phyloP scores from a whole-genome alignment of 1,140 invertebrate genomes.

The Brachionus paranguensis region DNA sequence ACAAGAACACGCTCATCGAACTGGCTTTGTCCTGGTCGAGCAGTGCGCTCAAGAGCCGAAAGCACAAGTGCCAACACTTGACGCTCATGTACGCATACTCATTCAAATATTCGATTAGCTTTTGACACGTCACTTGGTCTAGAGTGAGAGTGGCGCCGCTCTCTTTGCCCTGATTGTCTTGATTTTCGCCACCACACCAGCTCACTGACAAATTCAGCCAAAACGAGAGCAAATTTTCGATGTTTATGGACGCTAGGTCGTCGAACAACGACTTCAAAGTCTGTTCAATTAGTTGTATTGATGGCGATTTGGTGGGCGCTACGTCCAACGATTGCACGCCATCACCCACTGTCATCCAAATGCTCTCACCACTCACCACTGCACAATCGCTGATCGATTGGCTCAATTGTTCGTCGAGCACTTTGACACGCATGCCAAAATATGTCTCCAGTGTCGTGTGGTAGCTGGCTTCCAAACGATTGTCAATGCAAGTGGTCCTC shows the following conservation, averaged over 20 bases:
- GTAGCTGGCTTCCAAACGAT: background rate
- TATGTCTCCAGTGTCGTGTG: background rate
- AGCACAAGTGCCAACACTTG: conserved; percentile 6
- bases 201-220: background rate
- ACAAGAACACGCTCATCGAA: background rate
- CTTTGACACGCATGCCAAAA: background rate
- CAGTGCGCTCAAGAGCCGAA: background rate
- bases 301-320: background rate
- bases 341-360: background rate
- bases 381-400: too few species aligned
- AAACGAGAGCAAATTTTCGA: conserved; percentile 26
- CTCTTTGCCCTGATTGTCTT: background rate
- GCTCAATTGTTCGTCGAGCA: background rate
- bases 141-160: background rate
- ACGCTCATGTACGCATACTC: conserved; percentile 18
- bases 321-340: background rate
- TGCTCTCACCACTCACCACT: too few species aligned
- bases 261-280: background rate
- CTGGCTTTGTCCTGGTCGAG: background rate
- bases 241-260: background rate
- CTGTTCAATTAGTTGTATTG: background rate
- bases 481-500: background rate
- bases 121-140: background rate
- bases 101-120: background rate
- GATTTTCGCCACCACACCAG: background rate